Evolutionary conservation across 2,888 invertebrate species (phyloP).

Genomic region (Acleris holmiana): DNA sequence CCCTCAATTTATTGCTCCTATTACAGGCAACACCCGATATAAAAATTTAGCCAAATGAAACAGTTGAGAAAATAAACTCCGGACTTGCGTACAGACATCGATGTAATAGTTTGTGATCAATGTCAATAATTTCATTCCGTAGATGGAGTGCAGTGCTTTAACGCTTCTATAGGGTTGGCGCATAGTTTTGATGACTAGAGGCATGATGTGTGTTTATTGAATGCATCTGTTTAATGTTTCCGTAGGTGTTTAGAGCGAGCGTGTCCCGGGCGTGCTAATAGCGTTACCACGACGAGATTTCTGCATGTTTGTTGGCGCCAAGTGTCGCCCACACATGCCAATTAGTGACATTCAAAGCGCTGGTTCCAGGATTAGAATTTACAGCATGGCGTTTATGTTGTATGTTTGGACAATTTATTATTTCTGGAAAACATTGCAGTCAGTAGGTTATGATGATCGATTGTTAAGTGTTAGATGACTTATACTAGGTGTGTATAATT

Average conservation of each 20-base stretch:
- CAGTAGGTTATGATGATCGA: conserved; percentile 3
- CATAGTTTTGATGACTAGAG: conserved; percentile 48
- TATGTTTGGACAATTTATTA: conserved; percentile 2
- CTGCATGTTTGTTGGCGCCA: conserved; percentile 41
- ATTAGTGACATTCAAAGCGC: conserved; percentile 25
- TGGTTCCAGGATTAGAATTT: conserved; percentile 20
- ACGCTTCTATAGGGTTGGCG: conserved; percentile 51
- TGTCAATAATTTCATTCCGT: conserved; percentile 35
- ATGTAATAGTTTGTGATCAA: conserved; percentile 51
- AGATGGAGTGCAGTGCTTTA: conserved; percentile 51
- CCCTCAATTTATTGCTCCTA: too few species aligned
- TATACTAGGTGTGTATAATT: background rate
- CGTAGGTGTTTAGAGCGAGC: conserved; percentile 31
- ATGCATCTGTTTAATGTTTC: conserved; percentile 50
- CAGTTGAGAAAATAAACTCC: too few species aligned
- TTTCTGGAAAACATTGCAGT: background rate
- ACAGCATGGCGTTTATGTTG: conserved; percentile 18
- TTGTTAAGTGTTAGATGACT: conserved; percentile 26
- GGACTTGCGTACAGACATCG: conserved; percentile 35
- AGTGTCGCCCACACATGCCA: conserved; percentile 4
- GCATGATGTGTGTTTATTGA: conserved; percentile 56
- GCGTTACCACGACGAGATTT: conserved; percentile 29
- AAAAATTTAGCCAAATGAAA: too few species aligned
- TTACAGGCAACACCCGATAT: too few species aligned
- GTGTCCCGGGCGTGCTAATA: conserved; percentile 11